Conservation (phyloP, 2,797 vertebrate genomes). For the Xerus rutilus region DNA sequence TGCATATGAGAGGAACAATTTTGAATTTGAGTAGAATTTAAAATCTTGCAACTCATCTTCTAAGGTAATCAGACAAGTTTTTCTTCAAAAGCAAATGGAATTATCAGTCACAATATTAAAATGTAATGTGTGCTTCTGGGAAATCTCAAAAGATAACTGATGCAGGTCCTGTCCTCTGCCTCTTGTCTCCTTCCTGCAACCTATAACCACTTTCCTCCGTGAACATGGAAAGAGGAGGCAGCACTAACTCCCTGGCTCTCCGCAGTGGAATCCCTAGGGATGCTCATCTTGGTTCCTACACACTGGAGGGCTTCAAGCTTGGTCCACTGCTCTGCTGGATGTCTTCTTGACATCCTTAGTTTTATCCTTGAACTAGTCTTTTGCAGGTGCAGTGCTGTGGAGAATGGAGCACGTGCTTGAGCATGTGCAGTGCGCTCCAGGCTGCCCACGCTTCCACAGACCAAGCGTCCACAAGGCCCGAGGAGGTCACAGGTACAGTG, state of each 20-base stretch:
- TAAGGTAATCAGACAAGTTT: not conserved
- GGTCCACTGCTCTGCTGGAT: not conserved
- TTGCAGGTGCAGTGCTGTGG: not conserved
- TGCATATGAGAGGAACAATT: not conserved
- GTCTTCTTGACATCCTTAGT: not conserved
- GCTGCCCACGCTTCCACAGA: not conserved
- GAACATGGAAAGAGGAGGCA: not conserved
- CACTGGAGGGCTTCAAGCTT: not conserved
- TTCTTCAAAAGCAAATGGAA: not conserved
- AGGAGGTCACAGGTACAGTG: not conserved
- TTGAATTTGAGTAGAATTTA: not conserved
- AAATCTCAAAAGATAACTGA: not conserved
- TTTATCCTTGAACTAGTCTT: not conserved
- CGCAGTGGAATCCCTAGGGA: not conserved
- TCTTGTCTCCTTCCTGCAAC: not conserved
- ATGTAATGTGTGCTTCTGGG: not conserved
- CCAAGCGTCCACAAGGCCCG: too few relatives aligned
- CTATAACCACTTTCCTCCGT: not conserved
- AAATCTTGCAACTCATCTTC: not conserved
- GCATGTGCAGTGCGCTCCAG: not conserved
- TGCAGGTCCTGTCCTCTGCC: accelerated
- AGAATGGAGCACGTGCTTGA: not conserved
- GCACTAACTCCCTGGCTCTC: not conserved
- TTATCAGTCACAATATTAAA: not conserved
- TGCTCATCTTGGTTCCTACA: not conserved